Evolutionary conservation across 2,113 vertebrate genomes (phyloP).

Genomic region (Cyanoramphus novaezelandiae): DNA sequence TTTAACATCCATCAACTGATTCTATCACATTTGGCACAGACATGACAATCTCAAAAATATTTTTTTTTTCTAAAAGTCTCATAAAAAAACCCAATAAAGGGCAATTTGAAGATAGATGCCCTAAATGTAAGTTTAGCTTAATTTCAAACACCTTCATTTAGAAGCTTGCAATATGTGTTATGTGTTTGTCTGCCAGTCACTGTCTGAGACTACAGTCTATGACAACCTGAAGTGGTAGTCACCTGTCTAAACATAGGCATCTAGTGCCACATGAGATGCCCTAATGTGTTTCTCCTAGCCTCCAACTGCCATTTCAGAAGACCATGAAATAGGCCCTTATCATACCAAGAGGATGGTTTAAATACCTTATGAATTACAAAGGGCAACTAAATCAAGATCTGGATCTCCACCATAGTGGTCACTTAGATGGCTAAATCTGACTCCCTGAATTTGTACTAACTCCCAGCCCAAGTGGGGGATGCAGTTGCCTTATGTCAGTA

Average conservation of each 20-base stretch:
- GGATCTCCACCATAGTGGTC: not conserved
- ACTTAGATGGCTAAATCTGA: not conserved
- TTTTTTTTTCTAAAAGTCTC: not conserved
- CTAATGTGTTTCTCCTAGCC: not conserved
- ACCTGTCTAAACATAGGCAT: not conserved
- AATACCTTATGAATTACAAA: constrained; percentile 32
- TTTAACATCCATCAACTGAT: not conserved
- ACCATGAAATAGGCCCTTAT: not conserved
- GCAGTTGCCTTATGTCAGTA: not conserved
- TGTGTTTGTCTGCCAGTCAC: not conserved
- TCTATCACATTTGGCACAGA: not conserved
- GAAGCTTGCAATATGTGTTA: not conserved
- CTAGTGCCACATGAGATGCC: not conserved
- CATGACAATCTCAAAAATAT: not conserved
- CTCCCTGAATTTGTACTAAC: not conserved
- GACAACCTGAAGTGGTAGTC: not conserved
- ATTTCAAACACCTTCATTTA: not conserved
- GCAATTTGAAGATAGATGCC: not conserved
- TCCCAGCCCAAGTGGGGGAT: not conserved
- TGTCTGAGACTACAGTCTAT: not conserved
- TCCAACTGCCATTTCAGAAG: constrained; percentile 24
- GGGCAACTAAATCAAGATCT: constrained; percentile 19
- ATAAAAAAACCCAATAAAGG: not conserved
- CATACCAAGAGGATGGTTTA: not conserved
- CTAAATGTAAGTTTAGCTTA: not conserved